Conservation (phyloP, 2,113 vertebrate genomes). For the human region GRCh38 chr3:110229501-110230000, state of each 20-base stretch:
- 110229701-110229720: background rate
- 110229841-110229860: background rate
- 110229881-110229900: background rate
- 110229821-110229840: background rate
- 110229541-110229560: background rate
- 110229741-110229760: background rate
- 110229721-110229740: background rate
- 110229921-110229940: background rate
- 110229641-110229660: background rate
- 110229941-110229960: background rate
- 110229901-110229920: background rate
- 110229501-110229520: background rate
- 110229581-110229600: background rate
- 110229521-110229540: background rate
- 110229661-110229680: background rate
- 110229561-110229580: background rate
- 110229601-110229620: background rate
- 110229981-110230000: background rate
- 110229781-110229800: background rate
- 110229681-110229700: background rate
- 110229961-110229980: background rate
- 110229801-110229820: background rate
- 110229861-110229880: background rate
- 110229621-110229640: background rate
- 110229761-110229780: background rate